A percentile compares a stretch with the other conserved stretches of the same genome.
Conservation (phyloP, 2,888 invertebrate species). For the Sclerodermus sp. region DNA sequence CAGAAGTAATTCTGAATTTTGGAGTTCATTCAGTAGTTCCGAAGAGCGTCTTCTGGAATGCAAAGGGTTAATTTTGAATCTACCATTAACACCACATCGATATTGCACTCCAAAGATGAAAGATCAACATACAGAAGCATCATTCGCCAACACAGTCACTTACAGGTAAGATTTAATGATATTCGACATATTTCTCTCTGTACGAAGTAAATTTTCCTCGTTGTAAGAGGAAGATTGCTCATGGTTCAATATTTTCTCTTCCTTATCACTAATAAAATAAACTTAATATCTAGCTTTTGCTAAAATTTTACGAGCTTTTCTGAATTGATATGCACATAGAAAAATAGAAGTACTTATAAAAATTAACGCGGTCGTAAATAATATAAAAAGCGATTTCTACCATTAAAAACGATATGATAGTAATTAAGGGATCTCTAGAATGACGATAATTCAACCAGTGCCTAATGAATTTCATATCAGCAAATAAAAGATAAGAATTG, state of each 20-base stretch:
- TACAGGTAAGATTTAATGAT: constrained; percentile 67
- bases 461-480: not conserved
- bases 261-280: too few relatives aligned
- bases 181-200: not conserved
- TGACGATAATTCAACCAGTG: not conserved
- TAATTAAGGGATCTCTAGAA: not conserved
- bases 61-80: constrained; percentile 71
- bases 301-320: too few relatives aligned
- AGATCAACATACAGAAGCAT: constrained; percentile 58
- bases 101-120: constrained; percentile 61
- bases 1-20: constrained; percentile 76
- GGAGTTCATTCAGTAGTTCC: constrained; percentile 80
- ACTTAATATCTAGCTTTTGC: too few relatives aligned
- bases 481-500: not conserved
- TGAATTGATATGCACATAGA: too few relatives aligned
- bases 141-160: constrained; percentile 66
- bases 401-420: too few relatives aligned
- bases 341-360: too few relatives aligned
- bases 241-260: too few relatives aligned
- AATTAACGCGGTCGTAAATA: too few relatives aligned
- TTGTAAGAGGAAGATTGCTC: too few relatives aligned
- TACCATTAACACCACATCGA: constrained; percentile 69
- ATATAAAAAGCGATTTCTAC: too few relatives aligned
- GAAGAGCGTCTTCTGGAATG: constrained; percentile 77
- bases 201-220: too few relatives aligned